Evolutionary conservation across 2,888 invertebrate genomes (phyloP), one percentile per base, ranked within the genome.

Genomic region (Drosophila testacea): DNA sequence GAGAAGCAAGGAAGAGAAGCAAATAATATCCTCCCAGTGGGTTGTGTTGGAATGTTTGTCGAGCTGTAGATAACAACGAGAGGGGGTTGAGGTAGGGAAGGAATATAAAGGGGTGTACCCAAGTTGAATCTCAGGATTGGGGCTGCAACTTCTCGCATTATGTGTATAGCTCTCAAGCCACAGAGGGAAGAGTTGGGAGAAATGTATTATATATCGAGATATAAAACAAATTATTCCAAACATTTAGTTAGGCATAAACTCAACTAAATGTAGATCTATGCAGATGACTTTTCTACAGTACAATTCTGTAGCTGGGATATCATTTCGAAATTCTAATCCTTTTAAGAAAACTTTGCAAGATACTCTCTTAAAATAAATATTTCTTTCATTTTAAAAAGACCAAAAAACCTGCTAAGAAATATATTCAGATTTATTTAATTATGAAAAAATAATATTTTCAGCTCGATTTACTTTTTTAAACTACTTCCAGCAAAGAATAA

Each of bases 11-110:
- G 32, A 30, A 13, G 32, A 57, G 46, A 22, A 38, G 54, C 70
- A 79, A 67, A 64, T 79, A 61, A 62, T 62, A 64, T 71, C 51
- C 66, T 66, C 38, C 41, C 13, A 50, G 56, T 61, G 68, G 69
- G 67, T 41, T 64, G 60, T 69, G 55, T 34, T 28, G 76, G 71
- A 71, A 70, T 77, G 55, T 48, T 64, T 61, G 47, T 54, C 42
- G 36, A 57, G n/a, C 46, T 34, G 4, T 6, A 22, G 36, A 30
- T 16, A 27, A 32, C 4, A 39, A 36, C 13, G 41, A 30, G 27
- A 2, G 6, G n/a, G n/a, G 13, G 2, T 6, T 16, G 10, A 16
- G 5, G 4, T 3, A 6, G 27, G 28, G 2, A 10, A 10, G 9
- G 7, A 7, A 30, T 6, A 13, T 16, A 72, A 69, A 65, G 59